Evolutionary conservation across 2,797 vertebrate genomes (phyloP).

Genomic region (Sitta carolinensis): DNA sequence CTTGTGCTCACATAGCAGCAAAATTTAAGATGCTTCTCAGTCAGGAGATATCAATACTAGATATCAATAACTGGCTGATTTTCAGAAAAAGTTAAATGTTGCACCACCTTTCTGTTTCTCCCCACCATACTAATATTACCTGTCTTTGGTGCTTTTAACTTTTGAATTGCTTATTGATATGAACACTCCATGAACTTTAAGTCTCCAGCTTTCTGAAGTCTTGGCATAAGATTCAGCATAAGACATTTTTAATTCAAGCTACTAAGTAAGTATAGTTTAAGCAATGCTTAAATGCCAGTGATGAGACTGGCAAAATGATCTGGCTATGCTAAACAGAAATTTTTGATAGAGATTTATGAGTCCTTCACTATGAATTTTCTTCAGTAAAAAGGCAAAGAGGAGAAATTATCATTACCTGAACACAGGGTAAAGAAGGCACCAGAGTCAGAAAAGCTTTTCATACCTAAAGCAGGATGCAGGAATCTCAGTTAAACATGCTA

Average conservation of each 20-base stretch:
- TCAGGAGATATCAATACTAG: accelerated
- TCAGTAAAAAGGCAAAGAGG: neutral
- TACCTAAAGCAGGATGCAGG: neutral
- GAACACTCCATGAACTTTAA: neutral
- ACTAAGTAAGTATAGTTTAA: neutral
- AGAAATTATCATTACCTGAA: neutral
- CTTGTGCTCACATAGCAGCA: neutral
- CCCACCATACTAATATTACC: neutral
- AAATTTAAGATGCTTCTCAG: neutral
- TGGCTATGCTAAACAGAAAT: neutral
- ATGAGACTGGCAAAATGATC: neutral
- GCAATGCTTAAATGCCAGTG: neutral
- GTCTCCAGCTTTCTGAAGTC: neutral
- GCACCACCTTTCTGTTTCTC: neutral
- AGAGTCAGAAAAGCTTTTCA: neutral
- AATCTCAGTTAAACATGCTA: neutral
- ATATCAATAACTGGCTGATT: neutral
- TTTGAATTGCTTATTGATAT: neutral
- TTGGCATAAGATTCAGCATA: neutral
- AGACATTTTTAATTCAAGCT: neutral
- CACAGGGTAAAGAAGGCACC: neutral
- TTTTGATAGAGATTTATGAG: neutral
- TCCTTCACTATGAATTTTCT: neutral
- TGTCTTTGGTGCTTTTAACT: neutral
- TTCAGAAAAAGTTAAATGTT: neutral